phyloP scores from a whole-genome alignment of 2,888 invertebrate genomes.

The Pachydiplax longipennis region DNA sequence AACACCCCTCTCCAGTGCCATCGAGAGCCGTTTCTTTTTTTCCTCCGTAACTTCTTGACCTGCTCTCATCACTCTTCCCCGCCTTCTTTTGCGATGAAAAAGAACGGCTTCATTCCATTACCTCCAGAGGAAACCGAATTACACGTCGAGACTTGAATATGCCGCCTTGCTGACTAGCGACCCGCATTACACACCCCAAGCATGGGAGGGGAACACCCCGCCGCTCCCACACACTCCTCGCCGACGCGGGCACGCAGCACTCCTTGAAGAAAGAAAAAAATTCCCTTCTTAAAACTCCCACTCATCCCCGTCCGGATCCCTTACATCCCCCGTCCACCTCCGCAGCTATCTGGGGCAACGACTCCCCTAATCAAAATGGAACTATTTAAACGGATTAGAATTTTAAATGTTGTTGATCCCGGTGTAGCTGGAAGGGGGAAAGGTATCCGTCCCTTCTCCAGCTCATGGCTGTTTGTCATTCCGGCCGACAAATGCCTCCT shows the following conservation, averaged over 20 bases:
- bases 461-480: conserved; percentile 19
- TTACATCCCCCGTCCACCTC: background rate
- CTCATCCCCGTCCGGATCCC: background rate
- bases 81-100: background rate
- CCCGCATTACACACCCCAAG: background rate
- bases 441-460: background rate
- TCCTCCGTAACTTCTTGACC: conserved; percentile 23
- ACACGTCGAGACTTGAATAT: background rate
- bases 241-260: no score
- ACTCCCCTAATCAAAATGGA: background rate
- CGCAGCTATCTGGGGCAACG: background rate
- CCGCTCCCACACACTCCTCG: no score
- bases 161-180: background rate
- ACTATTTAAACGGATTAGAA: conserved; percentile 44
- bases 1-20: background rate
- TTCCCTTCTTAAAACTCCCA: background rate
- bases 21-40: background rate
- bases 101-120: background rate
- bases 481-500: background rate
- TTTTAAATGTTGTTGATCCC: conserved; percentile 40
- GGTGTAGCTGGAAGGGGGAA: background rate
- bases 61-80: conserved; percentile 21
- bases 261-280: background rate
- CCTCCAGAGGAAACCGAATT: conserved; percentile 1
- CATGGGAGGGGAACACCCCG: no score